A percentile compares a stretch with the other conserved stretches of the same genome.
phyloP scores from a whole-genome alignment of 2,113 vertebrate genomes.

The Tupaia chinensis region DNA sequence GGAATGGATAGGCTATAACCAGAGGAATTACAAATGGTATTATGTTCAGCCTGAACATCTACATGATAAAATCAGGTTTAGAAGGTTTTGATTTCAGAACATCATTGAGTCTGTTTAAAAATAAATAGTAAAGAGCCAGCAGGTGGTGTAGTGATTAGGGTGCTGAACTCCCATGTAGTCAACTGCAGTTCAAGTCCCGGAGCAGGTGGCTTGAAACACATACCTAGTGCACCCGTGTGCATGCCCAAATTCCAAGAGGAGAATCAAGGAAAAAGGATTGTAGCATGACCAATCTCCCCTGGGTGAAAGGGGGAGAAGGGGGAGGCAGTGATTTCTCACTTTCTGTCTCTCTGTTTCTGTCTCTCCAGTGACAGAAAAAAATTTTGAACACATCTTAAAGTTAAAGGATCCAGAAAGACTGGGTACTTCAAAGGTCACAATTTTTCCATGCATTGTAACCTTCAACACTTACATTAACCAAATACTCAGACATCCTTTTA shows the following conservation, averaged over 20 bases:
- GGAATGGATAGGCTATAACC: neutral
- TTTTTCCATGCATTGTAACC: neutral
- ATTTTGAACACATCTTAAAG: neutral
- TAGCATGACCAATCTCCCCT: too few species aligned
- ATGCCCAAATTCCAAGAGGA: too few species aligned
- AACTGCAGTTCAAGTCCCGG: too few species aligned
- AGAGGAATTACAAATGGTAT: neutral
- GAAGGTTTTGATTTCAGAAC: neutral
- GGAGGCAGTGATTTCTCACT: too few species aligned
- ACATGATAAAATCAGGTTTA: constrained; percentile 2
- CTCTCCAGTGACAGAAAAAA: neutral
- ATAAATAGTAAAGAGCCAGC: too few species aligned
- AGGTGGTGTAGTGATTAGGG: too few species aligned
- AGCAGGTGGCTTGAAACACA: too few species aligned
- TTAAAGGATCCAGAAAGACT: constrained; percentile 6
- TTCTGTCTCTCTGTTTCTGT: too few species aligned
- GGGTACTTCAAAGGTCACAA: neutral
- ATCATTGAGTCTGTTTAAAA: neutral
- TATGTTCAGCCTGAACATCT: neutral
- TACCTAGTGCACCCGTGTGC: too few species aligned
- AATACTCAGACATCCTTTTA: neutral
- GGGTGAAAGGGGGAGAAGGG: too few species aligned
- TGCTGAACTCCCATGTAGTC: too few species aligned
- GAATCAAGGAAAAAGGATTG: too few species aligned
- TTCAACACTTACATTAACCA: neutral